Evolutionary conservation across 2,888 invertebrate genomes (phyloP).

Genomic region (Corythucha ciliata): DNA sequence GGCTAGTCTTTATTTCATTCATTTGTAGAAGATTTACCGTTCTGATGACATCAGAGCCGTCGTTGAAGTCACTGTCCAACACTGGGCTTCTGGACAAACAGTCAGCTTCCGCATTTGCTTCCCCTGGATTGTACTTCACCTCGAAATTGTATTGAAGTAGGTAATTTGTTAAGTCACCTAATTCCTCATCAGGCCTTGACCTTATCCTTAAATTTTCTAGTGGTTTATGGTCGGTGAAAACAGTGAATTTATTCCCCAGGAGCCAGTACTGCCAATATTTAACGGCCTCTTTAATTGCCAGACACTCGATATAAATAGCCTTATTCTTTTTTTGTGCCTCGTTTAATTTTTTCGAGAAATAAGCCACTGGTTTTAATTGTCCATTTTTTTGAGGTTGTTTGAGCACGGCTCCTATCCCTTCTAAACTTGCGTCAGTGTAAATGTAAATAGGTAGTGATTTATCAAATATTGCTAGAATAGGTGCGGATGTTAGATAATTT

Average conservation of each 20-base stretch:
- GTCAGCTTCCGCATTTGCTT: conserved; percentile 32
- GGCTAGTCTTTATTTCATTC: not conserved
- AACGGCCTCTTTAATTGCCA: conserved; percentile 26
- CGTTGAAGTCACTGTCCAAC: conserved; percentile 29
- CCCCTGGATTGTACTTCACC: conserved; percentile 31
- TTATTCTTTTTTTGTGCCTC: conserved; percentile 22
- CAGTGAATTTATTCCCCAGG: conserved; percentile 18
- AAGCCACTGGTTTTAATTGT: conserved; percentile 15
- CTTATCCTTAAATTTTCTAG: conserved; percentile 30
- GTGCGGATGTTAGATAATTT: conserved; percentile 32
- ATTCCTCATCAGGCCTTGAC: conserved; percentile 29
- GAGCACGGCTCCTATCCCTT: conserved; percentile 34
- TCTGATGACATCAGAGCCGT: conserved; percentile 15
- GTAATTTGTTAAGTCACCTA: conserved; percentile 30
- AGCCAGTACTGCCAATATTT: conserved; percentile 27
- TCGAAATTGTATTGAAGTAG: conserved; percentile 32
- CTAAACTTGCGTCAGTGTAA: conserved; percentile 34
- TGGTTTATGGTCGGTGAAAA: conserved; percentile 28
- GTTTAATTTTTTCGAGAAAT: conserved; percentile 28
- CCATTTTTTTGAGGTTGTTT: conserved; percentile 29
- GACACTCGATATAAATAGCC: conserved; percentile 23
- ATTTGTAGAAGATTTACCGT: conserved; percentile 5
- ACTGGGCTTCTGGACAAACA: conserved; percentile 31
- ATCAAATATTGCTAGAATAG: conserved; percentile 35
- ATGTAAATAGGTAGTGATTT: conserved; percentile 19